A percentile compares a stretch with the other conserved stretches of the same genome.
phyloP scores from a whole-genome alignment of 2,113 vertebrate genomes.

The Poicephalus meyeri region DNA sequence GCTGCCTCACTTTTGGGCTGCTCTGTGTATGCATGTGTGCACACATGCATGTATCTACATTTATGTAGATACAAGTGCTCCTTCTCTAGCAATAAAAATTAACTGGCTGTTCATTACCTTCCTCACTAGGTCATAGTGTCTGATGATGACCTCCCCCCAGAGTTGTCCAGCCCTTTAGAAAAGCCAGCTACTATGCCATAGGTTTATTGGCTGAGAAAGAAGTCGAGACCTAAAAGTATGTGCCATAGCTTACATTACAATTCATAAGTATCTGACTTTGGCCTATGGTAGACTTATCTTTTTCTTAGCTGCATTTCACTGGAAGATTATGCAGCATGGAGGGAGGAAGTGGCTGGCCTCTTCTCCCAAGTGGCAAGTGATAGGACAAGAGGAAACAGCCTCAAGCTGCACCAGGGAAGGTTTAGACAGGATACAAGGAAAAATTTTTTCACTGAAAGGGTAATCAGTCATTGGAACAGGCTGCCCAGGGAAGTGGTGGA shows the following conservation, averaged over 20 bases:
- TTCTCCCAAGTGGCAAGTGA: not conserved
- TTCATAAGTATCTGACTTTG: not conserved
- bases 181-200: not conserved
- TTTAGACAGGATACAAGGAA: not conserved
- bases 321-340: not conserved
- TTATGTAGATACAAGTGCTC: not conserved
- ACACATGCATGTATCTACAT: fast-evolving
- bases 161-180: not conserved
- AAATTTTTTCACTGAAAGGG: not conserved
- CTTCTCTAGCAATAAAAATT: not conserved
- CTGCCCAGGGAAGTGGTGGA: not conserved
- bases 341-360: not conserved
- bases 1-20: not conserved
- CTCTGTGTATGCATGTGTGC: not conserved
- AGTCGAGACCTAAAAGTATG: not conserved
- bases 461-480: not conserved
- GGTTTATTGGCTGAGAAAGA: not conserved
- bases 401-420: not conserved
- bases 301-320: not conserved
- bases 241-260: not conserved
- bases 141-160: not conserved
- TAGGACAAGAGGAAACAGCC: not conserved
- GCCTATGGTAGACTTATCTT: fast-evolving
- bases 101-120: not conserved
- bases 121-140: not conserved